phyloP scores from a whole-genome alignment of 2,888 invertebrate species.

The Cheilosia pagana region DNA sequence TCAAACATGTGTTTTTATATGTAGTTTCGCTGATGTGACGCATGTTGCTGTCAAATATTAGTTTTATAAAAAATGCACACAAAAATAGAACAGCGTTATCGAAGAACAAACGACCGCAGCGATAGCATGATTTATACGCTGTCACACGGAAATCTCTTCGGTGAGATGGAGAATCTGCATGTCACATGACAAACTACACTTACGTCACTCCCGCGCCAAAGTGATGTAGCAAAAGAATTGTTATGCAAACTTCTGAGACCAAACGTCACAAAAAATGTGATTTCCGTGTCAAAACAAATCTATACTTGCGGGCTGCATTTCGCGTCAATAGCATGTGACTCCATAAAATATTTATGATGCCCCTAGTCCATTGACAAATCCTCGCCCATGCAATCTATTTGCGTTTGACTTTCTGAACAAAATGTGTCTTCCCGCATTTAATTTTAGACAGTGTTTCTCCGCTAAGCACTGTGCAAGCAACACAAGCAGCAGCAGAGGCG shows the following conservation, averaged over 20 bases:
- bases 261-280: conserved; percentile 15
- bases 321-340: conserved; percentile 52
- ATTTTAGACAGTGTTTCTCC: conserved; percentile 31
- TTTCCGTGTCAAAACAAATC: conserved; percentile 15
- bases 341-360: conserved; percentile 18
- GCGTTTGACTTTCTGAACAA: conserved; percentile 16
- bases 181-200: background rate
- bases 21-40: conserved; percentile 12
- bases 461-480: background rate
- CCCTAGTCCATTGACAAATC: conserved; percentile 34
- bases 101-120: background rate
- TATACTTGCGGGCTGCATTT: conserved; percentile 26
- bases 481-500: background rate
- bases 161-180: no score
- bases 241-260: no score
- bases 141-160: background rate
- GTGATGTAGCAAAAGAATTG: background rate
- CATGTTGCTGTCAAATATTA: background rate
- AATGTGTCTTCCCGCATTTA: conserved; percentile 32
- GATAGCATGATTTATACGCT: conserved; percentile 12
- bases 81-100: conserved; percentile 4
- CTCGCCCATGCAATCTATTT: conserved; percentile 55
- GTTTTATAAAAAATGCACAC: background rate
- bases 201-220: background rate
- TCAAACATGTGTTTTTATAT: conserved; percentile 17